A percentile compares a stretch with the other conserved stretches of the same genome.
Conservation (phyloP, 2,797 vertebrate genomes). For the Macropodus opercularis region DNA sequence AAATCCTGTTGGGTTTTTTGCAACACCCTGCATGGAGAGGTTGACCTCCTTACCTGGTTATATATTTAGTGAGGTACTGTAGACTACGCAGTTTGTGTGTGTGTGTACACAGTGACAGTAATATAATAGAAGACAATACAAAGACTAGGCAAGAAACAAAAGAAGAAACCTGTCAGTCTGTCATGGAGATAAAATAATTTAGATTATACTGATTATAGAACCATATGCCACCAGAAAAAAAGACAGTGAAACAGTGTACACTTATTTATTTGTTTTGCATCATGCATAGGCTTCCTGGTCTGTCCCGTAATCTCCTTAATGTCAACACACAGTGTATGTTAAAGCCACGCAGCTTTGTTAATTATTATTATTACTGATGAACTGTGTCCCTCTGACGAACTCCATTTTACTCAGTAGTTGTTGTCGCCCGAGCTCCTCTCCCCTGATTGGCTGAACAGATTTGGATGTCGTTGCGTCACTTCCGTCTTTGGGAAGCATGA, state of each 20-base stretch:
- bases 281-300: neutral
- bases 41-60: neutral
- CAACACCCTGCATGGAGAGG: too few relatives aligned
- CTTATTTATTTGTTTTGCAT: neutral
- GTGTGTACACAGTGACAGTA: too few relatives aligned
- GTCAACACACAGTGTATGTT: too few relatives aligned
- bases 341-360: too few relatives aligned
- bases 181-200: too few relatives aligned
- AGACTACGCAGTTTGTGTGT: neutral
- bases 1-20: too few relatives aligned
- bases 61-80: neutral
- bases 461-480: slow-evolving; percentile 40
- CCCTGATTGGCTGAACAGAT: slow-evolving; percentile 40
- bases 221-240: too few relatives aligned
- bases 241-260: too few relatives aligned
- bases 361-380: slow-evolving; percentile 1
- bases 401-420: slow-evolving; percentile 54
- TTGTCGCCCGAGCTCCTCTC: slow-evolving; percentile 4
- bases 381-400: slow-evolving; percentile 26
- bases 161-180: too few relatives aligned
- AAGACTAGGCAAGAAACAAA: too few relatives aligned
- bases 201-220: too few relatives aligned
- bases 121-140: too few relatives aligned
- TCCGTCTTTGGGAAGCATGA: slow-evolving; percentile 58
- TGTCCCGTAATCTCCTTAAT: neutral